Conservation (phyloP, 1,140 invertebrate genomes). For the Sipha flava region DNA sequence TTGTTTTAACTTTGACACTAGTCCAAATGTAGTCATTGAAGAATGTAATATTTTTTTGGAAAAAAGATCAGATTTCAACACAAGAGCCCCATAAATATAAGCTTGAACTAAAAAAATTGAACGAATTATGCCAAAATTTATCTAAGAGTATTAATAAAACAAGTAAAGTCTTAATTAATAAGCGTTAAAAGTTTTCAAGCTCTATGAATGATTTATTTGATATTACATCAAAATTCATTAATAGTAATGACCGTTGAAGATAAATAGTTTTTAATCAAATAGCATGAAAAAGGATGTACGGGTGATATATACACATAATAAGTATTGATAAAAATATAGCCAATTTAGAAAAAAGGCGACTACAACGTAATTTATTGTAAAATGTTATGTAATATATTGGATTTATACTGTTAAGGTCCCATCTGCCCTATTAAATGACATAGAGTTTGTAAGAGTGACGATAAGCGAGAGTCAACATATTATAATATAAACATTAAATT, state of each 20-base stretch:
- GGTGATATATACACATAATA: constrained; percentile 19
- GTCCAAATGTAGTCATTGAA: too few species aligned
- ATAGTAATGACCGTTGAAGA: neutral
- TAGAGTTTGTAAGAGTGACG: too few species aligned
- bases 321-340: too few species aligned
- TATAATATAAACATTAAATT: too few species aligned
- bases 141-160: neutral
- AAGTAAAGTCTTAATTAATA: neutral
- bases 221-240: neutral
- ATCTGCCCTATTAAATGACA: too few species aligned
- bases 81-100: neutral
- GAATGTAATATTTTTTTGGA: neutral
- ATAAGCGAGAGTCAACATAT: too few species aligned
- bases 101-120: neutral
- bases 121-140: neutral
- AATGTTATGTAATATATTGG: too few species aligned
- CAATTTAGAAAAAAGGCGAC: neutral
- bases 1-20: too few species aligned
- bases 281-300: neutral
- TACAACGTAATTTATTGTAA: too few species aligned
- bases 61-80: neutral
- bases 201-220: neutral
- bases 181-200: neutral
- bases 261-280: neutral
- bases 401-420: too few species aligned